Base-by-base conservation (phyloP, 2,888 invertebrate species). In the Osedax frankpressi region DNA sequence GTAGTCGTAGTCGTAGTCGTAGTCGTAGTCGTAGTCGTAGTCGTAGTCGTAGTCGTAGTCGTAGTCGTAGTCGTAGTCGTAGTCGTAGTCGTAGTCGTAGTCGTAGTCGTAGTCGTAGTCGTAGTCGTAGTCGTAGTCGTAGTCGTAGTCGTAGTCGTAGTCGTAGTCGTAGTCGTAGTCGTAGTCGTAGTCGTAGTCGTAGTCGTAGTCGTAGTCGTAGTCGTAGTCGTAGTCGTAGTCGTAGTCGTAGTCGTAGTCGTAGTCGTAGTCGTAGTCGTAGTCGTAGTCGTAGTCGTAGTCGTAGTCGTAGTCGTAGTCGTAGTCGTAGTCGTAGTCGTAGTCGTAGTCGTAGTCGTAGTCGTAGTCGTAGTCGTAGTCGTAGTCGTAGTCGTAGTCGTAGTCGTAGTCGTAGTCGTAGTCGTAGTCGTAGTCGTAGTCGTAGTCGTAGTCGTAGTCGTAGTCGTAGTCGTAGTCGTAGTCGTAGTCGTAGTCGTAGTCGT, bases 61-160 rank as follows among this genome's bases (percentile, higher is more conserved):
- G 75, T 63, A 74, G 75, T 27, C 70, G 74, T 63, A 74, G 75
- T 30, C 70, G 75, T 63, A 74, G 74, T 6, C 70, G 71, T 74
- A 74, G 74, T 63, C 70, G 70, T 73, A 65, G 67, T 27, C 71
- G 60, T 28, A 74, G 74, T 65, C 44, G 71, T 71, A 74, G 65
- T 68, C 44, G 74, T 72, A 60, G 68, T 28, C 63, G 69, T 70
- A 67, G 29, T 44, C 27, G 30, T 70, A 71, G 70, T 73, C 29
- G 73, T 69, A 59, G 59, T 70, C 77, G 76, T 74, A 80, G 79
- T 81, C 77, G 81, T 81, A 44, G 44, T 19, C 6, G 65, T 71
- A 71, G 73, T 75, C 67, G 72, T 76, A 62, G 73, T 73, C 70
- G 75, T 71, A 74, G 75, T 30, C 70, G 71, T 71, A 74, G 74